A percentile compares a stretch with the other conserved stretches of the same genome.
Evolutionary conservation across 64 coral and sea anemone genomes (phyloP).

Genomic region (Montipora cactus): DNA sequence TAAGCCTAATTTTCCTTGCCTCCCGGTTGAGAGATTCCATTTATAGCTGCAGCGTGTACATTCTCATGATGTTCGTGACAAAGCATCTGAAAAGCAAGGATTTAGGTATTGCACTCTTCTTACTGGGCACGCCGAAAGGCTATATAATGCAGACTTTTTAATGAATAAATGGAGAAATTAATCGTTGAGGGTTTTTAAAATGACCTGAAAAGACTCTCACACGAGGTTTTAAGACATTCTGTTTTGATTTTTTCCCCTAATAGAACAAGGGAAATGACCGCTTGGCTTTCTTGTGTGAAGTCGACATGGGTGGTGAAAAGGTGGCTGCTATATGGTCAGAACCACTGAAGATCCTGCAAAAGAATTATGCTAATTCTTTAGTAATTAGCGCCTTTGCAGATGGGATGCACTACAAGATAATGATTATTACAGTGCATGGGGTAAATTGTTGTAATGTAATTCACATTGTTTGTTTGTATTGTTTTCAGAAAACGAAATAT

Average conservation of each 20-base stretch:
- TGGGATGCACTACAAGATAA: slow-evolving; percentile 45
- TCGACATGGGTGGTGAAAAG: slow-evolving; percentile 49
- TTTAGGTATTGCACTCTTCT: too few species aligned
- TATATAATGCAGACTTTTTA: too few species aligned
- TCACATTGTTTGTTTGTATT: too few species aligned
- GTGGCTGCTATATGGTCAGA: slow-evolving; percentile 47
- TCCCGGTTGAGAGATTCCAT: too few species aligned
- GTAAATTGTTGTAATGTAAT: slow-evolving; percentile 40
- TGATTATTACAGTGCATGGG: slow-evolving; percentile 78
- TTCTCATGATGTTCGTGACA: neutral
- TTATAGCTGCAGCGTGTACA: neutral
- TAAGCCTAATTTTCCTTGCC: too few species aligned
- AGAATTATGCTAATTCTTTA: neutral
- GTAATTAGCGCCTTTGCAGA: slow-evolving; percentile 73
- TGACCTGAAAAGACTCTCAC: neutral
- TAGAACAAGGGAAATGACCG: too few species aligned
- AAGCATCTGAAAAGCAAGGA: too few species aligned
- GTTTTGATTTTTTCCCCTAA: neutral
- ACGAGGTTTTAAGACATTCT: neutral
- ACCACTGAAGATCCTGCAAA: slow-evolving; percentile 42
- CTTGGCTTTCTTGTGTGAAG: slow-evolving; percentile 61
- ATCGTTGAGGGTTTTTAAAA: neutral
- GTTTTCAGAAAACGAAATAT: neutral
- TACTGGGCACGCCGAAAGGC: too few species aligned
- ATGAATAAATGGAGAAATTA: too few species aligned